phyloP scores from a whole-genome alignment of 1,140 invertebrate species.

The Bombyx mori region ASM3026992v2 NC_085113.1:12429001-12429500 shows the following conservation, averaged over 20 bases:
- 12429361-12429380: too few species aligned
- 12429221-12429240: not conserved
- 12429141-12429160: not conserved
- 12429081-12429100: too few species aligned
- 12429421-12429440: too few species aligned
- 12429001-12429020: not conserved
- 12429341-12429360: not conserved
- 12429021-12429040: constrained; percentile 1
- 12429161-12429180: not conserved
- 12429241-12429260: constrained; percentile 15
- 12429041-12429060: too few species aligned
- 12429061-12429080: too few species aligned
- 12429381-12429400: too few species aligned
- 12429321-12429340: constrained; percentile 9
- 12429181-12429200: not conserved
- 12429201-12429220: constrained; percentile 5
- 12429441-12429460: too few species aligned
- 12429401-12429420: too few species aligned
- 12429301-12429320: constrained; percentile 33
- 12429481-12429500: too few species aligned
- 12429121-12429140: too few species aligned
- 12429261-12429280: constrained; percentile 48
- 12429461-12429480: too few species aligned
- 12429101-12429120: too few species aligned
- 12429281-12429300: constrained; percentile 34